Evolutionary conservation across 2,888 invertebrate species (phyloP).

Genomic region (Hydrotaea diabolus): DNA sequence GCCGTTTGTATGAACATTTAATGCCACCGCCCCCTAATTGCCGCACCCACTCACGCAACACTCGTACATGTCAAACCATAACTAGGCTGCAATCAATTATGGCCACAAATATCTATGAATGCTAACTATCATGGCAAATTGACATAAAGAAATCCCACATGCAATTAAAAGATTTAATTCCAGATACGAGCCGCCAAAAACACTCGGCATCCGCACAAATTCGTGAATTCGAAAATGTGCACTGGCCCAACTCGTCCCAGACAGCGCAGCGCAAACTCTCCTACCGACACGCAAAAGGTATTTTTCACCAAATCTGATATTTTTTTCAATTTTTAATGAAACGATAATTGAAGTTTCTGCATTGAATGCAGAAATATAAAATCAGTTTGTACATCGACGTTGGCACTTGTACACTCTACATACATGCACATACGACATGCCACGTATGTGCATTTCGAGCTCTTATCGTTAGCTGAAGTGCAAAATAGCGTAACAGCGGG

Average conservation of each 20-base stretch:
- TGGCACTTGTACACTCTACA: neutral
- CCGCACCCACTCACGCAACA: neutral
- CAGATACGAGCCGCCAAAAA: constrained; percentile 9
- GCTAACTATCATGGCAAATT: constrained; percentile 36
- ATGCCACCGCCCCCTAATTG: too few species aligned
- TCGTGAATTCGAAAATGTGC: neutral
- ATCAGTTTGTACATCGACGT: neutral
- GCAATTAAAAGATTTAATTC: constrained; percentile 53
- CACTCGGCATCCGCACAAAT: neutral
- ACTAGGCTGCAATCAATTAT: constrained; percentile 55
- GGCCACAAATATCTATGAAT: constrained; percentile 28
- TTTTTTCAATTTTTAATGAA: neutral
- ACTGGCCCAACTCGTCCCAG: neutral
- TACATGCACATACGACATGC: too few species aligned
- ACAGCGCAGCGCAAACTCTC: neutral
- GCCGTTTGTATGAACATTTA: neutral
- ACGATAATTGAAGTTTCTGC: neutral
- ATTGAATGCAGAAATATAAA: neutral
- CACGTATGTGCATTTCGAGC: too few species aligned
- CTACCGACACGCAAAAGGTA: neutral
- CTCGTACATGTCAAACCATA: neutral
- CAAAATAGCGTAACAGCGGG: too few species aligned
- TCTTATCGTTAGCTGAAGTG: too few species aligned
- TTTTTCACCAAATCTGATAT: neutral
- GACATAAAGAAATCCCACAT: constrained; percentile 42